Base-by-base conservation (phyloP, 2,888 invertebrate species). In the Orchestes rusci region DNA sequence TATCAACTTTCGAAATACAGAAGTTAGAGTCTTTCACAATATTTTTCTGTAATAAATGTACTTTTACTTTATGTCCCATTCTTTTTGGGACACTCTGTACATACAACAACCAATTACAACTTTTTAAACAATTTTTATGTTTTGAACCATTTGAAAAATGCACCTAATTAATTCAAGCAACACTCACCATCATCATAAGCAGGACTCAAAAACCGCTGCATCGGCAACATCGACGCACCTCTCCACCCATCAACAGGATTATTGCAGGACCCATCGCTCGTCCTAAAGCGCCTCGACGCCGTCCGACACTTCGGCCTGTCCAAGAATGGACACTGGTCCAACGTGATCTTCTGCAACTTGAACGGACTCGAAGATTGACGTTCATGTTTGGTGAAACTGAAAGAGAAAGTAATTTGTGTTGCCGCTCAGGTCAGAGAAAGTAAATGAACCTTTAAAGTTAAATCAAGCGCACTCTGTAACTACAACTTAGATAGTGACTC, bases 221-320 rank as follows among this genome's bases (percentile, higher is more conserved):
- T 84, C 0, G 89, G 83, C 50, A 85, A 80, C 74, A 88, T 80
- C 2, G 88, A 78, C 3, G 88, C 80, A 0, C 92, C 92, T 80
- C 84, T 84, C 65, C 85, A 77, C 1, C 81, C 80, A 38, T 84
- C 74, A 39, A 74, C 72, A 39, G 80, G 68, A 69, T 93, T 92
- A 69, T 93, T 93, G 68, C 93, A 93, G 23, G 88, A 86, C 23
- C 93, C 93, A 61, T 91, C 90, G 41, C 86, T 79, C 1, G 88
- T 87, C 39, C 92, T 79, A 68, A 88, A 93, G 49, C 81, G 70
- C 59, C 75, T 76, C 12, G 82, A 76, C 17, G 83, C 82, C 4
- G 80, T 74, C 39, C 82, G 77, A 60, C 87, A 88, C 53, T 76
- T 75, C 0, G 84, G 83, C 2, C 71, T 67, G 8, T 79, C 80